Conservation (phyloP, 2,113 vertebrate genomes). For the Stegastes partitus region DNA sequence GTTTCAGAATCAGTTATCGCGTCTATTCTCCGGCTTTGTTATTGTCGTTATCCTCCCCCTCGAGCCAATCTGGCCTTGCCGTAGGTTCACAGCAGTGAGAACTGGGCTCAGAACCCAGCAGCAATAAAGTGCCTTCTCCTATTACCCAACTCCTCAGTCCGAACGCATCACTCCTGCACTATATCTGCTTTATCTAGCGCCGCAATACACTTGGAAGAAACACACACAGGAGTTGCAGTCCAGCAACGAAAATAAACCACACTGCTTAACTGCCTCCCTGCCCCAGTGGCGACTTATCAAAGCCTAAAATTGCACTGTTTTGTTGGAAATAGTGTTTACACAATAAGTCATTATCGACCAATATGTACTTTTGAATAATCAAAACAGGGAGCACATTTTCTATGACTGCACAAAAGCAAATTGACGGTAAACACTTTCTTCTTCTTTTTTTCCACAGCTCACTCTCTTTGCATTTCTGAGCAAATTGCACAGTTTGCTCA, state of each 20-base stretch:
- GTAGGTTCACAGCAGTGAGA: slow-evolving; percentile 30
- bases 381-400: slow-evolving; percentile 16
- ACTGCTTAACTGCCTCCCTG: slow-evolving; percentile 27
- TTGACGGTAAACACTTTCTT: slow-evolving; percentile 21
- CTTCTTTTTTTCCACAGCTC: neutral
- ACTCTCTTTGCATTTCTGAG: slow-evolving; percentile 6
- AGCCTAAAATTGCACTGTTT: slow-evolving; percentile 44
- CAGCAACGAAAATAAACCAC: slow-evolving; percentile 26
- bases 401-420: slow-evolving; percentile 31
- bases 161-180: slow-evolving; percentile 46
- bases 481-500: slow-evolving; percentile 42
- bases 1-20: slow-evolving; percentile 66
- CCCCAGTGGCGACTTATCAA: slow-evolving; percentile 16
- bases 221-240: slow-evolving; percentile 25
- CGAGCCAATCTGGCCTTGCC: slow-evolving; percentile 58
- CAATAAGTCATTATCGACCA: slow-evolving; percentile 39
- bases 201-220: slow-evolving; percentile 18
- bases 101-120: slow-evolving; percentile 29
- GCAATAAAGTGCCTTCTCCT: slow-evolving; percentile 58
- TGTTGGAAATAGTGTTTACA: slow-evolving; percentile 28
- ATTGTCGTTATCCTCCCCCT: slow-evolving; percentile 53
- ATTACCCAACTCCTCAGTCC: slow-evolving; percentile 63
- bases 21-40: slow-evolving; percentile 57
- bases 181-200: slow-evolving; percentile 44
- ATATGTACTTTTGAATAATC: slow-evolving; percentile 22